Base-by-base conservation (phyloP, 2,113 vertebrate genomes). In the Zootoca vivipara region DNA sequence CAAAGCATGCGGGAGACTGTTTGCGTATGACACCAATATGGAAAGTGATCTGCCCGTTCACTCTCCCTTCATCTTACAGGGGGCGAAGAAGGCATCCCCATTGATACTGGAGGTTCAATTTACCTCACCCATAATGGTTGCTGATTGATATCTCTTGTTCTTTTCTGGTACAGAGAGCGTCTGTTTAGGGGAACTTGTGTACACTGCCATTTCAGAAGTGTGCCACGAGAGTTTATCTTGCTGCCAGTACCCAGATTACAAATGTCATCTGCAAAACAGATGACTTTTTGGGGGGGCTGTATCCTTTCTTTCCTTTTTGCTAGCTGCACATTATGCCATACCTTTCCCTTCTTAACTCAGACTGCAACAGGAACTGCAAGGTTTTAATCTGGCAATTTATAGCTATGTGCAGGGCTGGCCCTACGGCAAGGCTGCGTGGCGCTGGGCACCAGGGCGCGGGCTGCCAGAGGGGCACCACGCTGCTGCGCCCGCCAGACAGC, bases 21-120 rank as follows among this genome's bases (percentile, higher is more conserved):
- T 78, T 78, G 82, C 35, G 88, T 92, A 94, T 92, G 86, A 92
- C 28, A 85, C 42, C 18, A 24, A 46, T 13, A 5, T 15, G 16
- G 24, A 38, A 56, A 42, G 2, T 40, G 35, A 35, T 62, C 20
- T 82, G 64, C 28, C 83, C 7, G 20, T 62, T 62, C 35, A 4
- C 7, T 13, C 38, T 65, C 30, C 38, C 62, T 18, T 62, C 30
- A 33, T 64, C 9, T 58, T 20, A 58, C 67, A 8, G 30, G 65
- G 18, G 22, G 16, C 9, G 52, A 22, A 46, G 65, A 80, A 24
- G 24, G 62, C 40, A 42, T n/a, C 20, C 4, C 16, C 75, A 52
- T 35, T 20, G 7, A 78, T 77, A 78, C 4, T 5, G 10, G 70
- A 74, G 24, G 38, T 20, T 1, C 62, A 6, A 15, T 62, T 20